phyloP scores from a whole-genome alignment of 2,888 invertebrate genomes.

The Xestoiulus laeticollis region DNA sequence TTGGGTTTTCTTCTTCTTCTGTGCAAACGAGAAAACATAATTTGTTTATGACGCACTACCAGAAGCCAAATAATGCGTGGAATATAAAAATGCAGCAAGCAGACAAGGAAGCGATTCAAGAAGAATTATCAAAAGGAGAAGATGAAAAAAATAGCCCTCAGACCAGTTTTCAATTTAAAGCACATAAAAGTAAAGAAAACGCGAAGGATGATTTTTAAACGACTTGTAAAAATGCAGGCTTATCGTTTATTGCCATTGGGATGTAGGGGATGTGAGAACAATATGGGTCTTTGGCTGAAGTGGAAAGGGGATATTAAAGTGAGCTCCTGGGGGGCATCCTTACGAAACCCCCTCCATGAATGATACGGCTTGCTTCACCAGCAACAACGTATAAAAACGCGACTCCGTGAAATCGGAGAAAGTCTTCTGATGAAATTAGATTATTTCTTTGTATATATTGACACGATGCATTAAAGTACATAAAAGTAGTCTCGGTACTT shows the following conservation, averaged over 20 bases:
- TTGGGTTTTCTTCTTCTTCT: neutral
- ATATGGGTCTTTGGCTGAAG: neutral
- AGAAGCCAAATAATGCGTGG: conserved; percentile 32
- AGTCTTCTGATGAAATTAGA: conserved; percentile 35
- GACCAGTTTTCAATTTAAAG: conserved; percentile 43
- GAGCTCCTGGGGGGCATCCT: neutral
- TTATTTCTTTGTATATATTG: conserved; percentile 30
- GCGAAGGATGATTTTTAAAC: conserved; percentile 35
- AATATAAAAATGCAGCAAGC: conserved; percentile 12
- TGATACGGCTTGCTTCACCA: conserved; percentile 35
- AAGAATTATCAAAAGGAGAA: conserved; percentile 1
- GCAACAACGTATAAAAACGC: conserved; percentile 34
- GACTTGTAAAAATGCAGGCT: conserved; percentile 40
- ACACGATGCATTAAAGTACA: conserved; percentile 5
- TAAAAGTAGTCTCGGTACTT: conserved; percentile 15
- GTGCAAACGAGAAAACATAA: conserved; percentile 31
- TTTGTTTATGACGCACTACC: conserved; percentile 24
- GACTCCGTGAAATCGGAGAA: conserved; percentile 31
- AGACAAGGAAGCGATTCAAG: neutral
- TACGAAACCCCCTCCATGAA: neutral
- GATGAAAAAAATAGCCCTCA: conserved; percentile 8
- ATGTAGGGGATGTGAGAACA: conserved; percentile 7
- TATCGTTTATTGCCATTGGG: conserved; percentile 38
- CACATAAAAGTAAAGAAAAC: neutral
- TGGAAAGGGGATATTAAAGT: neutral